Conservation (phyloP, 2,113 vertebrate genomes). For the Oryzias javanicus region DNA sequence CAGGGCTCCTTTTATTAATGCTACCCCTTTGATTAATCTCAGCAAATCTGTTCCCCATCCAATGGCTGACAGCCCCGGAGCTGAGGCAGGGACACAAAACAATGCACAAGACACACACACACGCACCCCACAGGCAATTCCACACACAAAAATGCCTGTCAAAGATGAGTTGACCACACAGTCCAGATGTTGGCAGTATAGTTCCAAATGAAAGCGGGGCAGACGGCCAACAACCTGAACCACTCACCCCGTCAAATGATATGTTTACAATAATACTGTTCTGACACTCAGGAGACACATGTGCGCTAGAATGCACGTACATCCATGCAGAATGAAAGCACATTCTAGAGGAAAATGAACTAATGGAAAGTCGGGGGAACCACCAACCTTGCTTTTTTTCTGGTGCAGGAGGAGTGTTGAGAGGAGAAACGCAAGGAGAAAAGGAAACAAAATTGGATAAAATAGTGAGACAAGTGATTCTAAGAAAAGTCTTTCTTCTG, state of each 20-base stretch:
- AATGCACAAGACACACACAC: constrained; percentile 32
- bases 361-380: constrained; percentile 61
- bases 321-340: constrained; percentile 14
- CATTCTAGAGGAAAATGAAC: constrained; percentile 55
- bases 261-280: constrained; percentile 82
- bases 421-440: constrained; percentile 5
- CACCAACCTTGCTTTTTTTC: constrained; percentile 11
- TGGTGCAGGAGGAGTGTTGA: constrained; percentile 18
- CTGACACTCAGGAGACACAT: constrained; percentile 66
- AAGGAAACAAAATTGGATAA: constrained; percentile 15
- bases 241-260: constrained; percentile 79
- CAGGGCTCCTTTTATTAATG: constrained; percentile 68
- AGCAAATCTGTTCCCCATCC: constrained; percentile 77
- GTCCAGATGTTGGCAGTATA: constrained; percentile 83
- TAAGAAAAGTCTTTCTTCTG: constrained; percentile 30
- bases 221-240: constrained; percentile 79
- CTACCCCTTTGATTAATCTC: constrained; percentile 79
- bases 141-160: constrained; percentile 41
- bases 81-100: constrained; percentile 47
- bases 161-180: constrained; percentile 80
- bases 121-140: constrained; percentile 6
- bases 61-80: constrained; percentile 67
- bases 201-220: constrained; percentile 79
- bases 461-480: constrained; percentile 28
- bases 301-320: constrained; percentile 16